Base-by-base conservation (phyloP, 1,140 invertebrate species). In the Trichogramma pretiosum region DNA sequence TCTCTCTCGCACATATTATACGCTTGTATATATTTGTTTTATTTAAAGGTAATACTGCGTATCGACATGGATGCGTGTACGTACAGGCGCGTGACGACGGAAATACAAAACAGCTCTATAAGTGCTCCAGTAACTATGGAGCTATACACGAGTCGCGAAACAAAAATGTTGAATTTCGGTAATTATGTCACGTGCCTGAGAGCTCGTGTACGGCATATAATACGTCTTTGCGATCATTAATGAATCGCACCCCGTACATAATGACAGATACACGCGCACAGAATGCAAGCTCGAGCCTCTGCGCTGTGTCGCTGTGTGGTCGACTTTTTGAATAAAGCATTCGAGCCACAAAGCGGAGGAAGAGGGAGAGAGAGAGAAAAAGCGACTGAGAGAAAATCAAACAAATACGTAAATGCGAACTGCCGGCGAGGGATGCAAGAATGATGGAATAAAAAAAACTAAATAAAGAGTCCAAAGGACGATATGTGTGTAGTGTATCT, bases 321-420 rank as follows among this genome's bases (percentile, higher is more conserved):
- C 34, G 34, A 18, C 14, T 18, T 18, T n/a, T 13, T 36, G 14
- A 36, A 36, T 36, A 36, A 36, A 18, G 16, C 34, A 17, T 36
- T 18, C 37, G 22, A 19, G n/a, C n/a, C n/a, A n/a, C n/a, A n/a
- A n/a, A n/a, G n/a, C n/a, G n/a, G n/a, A n/a, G n/a, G n/a, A n/a
- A n/a, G n/a, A n/a, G n/a, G n/a, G n/a, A n/a, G n/a, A n/a, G n/a
- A n/a, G n/a, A n/a, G n/a, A n/a, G n/a, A n/a, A n/a, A n/a, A n/a
- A n/a, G n/a, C n/a, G n/a, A 42, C 30, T 39, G 16, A 22, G 39
- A 32, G 39, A 37, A 37, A 48, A 43, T 48, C 46, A 48, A 43
- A 43, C 39, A 34, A 9, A n/a, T 3, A 18, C n/a, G 37, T 14
- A n/a, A n/a, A n/a, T n/a, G n/a, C n/a, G n/a, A n/a, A n/a, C n/a